phyloP scores from a whole-genome alignment of 2,113 vertebrate genomes.

The Passer domesticus region DNA sequence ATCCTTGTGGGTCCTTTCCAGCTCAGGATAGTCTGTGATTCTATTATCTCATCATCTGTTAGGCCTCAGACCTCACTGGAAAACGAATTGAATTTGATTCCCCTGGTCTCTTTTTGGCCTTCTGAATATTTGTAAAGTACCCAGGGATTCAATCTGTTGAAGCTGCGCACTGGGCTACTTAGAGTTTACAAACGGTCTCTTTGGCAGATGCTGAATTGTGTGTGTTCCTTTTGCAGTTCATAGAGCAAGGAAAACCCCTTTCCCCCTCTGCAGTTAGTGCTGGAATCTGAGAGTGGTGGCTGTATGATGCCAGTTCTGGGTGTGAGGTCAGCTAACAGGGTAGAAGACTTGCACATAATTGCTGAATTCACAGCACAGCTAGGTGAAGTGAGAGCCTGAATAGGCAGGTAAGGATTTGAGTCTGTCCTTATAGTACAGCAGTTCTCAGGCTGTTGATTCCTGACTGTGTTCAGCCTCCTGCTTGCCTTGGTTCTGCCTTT shows the following conservation, averaged over 20 bases:
- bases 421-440: neutral
- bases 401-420: neutral
- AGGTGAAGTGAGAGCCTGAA: neutral
- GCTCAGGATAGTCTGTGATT: neutral
- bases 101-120: neutral
- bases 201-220: neutral
- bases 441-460: neutral
- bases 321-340: neutral
- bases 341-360: neutral
- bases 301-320: neutral
- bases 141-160: neutral
- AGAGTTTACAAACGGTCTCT: neutral
- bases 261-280: neutral
- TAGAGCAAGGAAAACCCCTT: neutral
- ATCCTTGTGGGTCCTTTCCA: neutral
- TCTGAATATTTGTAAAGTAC: neutral
- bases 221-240: neutral
- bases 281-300: neutral
- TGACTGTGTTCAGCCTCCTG: neutral
- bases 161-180: neutral
- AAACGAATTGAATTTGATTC: neutral
- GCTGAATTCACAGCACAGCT: neutral
- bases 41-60: neutral
- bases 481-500: neutral
- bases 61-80: neutral